Evolutionary conservation across 53 echinoderm and acorn worm species (phyloP).

Genomic region (Antedon mediterranea): DNA sequence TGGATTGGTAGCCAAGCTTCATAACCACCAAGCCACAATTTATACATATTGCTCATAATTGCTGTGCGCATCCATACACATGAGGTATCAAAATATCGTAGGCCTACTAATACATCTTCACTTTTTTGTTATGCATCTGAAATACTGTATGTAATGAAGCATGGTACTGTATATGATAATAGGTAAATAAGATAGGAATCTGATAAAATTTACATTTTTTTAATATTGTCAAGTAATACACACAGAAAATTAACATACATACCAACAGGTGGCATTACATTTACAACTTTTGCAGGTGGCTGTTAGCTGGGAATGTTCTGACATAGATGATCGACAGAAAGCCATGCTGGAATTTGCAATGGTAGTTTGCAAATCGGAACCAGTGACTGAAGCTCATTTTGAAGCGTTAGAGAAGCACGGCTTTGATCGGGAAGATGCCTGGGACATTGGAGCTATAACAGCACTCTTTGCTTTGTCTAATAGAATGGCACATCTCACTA

Average conservation of each 20-base stretch:
- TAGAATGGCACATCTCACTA: conserved; percentile 65
- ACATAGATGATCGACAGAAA: conserved; percentile 53
- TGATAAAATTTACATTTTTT: too few relatives aligned
- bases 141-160: too few relatives aligned
- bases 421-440: conserved; percentile 86
- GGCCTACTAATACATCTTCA: too few relatives aligned
- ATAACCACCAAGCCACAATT: too few relatives aligned
- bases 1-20: too few relatives aligned
- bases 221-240: too few relatives aligned
- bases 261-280: background rate
- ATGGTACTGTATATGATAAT: too few relatives aligned
- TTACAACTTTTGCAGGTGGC: conserved; percentile 33
- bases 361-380: conserved; percentile 63
- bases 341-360: conserved; percentile 76
- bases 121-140: too few relatives aligned
- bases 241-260: background rate
- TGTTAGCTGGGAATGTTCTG: conserved; percentile 52
- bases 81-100: too few relatives aligned
- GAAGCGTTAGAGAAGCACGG: conserved; percentile 58
- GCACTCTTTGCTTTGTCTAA: conserved; percentile 86
- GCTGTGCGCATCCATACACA: too few relatives aligned
- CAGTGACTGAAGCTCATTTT: conserved; percentile 55
- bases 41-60: too few relatives aligned
- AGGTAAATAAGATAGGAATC: too few relatives aligned
- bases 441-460: conserved; percentile 73